Conservation (phyloP, 2,888 invertebrate genomes). For the Drosophila pseudotalamancana region DNA sequence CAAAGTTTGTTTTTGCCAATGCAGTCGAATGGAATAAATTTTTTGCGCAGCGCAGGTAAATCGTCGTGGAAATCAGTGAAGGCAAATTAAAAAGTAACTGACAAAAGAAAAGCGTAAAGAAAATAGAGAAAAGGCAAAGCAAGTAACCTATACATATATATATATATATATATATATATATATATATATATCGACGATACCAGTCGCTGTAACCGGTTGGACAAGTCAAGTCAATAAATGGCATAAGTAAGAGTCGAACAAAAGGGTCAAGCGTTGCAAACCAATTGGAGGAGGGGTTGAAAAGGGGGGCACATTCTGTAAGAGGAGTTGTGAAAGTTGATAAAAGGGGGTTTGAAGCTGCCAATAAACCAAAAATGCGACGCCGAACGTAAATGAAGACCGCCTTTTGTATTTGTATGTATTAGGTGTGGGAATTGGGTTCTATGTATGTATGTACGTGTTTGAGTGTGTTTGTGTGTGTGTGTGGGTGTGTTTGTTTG, state of each 20-base stretch:
- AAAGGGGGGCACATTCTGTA: neutral
- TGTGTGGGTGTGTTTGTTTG: neutral
- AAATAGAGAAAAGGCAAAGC: constrained; percentile 16
- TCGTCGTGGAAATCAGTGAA: constrained; percentile 75
- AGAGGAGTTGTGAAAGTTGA: neutral
- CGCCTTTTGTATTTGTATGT: constrained; percentile 47
- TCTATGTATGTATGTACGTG: constrained; percentile 7
- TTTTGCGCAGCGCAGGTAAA: constrained; percentile 73
- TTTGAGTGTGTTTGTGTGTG: neutral
- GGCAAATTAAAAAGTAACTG: constrained; percentile 69
- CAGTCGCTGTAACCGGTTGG: constrained; percentile 2
- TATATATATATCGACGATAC: too few relatives aligned
- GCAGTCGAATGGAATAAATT: constrained; percentile 76
- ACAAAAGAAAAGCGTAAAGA: constrained; percentile 22
- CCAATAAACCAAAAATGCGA: constrained; percentile 41
- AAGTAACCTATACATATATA: neutral
- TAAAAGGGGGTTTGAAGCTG: constrained; percentile 1
- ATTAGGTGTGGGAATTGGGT: too few relatives aligned
- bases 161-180: neutral
- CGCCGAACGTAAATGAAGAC: constrained; percentile 38
- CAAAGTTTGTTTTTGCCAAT: constrained; percentile 73
- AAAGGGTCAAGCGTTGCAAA: constrained; percentile 70
- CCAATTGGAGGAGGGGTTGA: neutral
- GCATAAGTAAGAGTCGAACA: constrained; percentile 59
- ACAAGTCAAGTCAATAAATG: constrained; percentile 69